Evolutionary conservation across 2,888 invertebrate species (phyloP).

Genomic region (Magallana nippona): DNA sequence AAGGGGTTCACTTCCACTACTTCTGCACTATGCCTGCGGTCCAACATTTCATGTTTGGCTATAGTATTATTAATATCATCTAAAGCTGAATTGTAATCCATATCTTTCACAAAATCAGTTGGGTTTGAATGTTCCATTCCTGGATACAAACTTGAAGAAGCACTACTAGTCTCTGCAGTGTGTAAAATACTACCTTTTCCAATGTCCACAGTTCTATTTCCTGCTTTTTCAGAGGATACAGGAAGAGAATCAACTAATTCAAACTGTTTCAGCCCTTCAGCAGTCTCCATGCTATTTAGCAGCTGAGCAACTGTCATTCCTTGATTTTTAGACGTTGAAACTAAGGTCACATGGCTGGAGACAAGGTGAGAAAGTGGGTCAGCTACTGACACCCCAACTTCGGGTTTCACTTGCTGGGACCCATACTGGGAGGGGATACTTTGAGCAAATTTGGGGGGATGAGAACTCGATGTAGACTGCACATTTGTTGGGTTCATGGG

Average conservation of each 20-base stretch:
- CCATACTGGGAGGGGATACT: conserved; percentile 58
- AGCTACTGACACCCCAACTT: conserved; percentile 34
- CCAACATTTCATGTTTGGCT: conserved; percentile 43
- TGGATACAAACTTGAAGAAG: background rate
- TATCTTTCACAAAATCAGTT: background rate
- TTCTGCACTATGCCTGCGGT: conserved; percentile 24
- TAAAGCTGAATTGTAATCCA: conserved; percentile 19
- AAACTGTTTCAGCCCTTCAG: conserved; percentile 32
- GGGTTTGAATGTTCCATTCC: background rate
- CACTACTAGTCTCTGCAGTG: background rate
- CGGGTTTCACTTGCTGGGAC: conserved; percentile 51
- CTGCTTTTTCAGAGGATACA: background rate
- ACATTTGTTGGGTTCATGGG: conserved; percentile 23
- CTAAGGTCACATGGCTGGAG: conserved; percentile 46
- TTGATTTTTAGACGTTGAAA: conserved; percentile 47
- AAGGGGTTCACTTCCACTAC: conserved; percentile 43
- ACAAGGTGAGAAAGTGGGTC: conserved; percentile 25
- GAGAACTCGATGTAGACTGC: conserved; percentile 27
- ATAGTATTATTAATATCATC: conserved; percentile 33
- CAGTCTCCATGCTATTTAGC: conserved; percentile 49
- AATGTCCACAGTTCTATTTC: background rate
- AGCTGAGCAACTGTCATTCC: conserved; percentile 57
- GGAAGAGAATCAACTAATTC: conserved; percentile 1
- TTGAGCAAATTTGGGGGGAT: conserved; percentile 61
- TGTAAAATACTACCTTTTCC: background rate